phyloP scores from a whole-genome alignment of 2,797 vertebrate genomes.

The Hylomyscus alleni region DNA sequence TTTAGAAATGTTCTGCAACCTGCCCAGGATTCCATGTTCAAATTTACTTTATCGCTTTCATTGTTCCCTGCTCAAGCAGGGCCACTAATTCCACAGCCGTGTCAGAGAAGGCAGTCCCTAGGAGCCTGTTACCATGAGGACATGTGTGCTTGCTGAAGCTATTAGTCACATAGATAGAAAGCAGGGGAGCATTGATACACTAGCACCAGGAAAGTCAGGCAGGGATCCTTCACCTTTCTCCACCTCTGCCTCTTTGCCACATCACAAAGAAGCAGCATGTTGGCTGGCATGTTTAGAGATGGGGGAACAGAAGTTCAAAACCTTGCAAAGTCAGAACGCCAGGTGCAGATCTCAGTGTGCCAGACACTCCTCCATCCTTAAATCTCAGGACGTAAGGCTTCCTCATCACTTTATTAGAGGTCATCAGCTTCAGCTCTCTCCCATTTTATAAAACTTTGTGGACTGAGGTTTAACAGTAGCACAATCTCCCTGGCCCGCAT shows the following conservation, averaged over 20 bases:
- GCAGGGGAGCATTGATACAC: neutral
- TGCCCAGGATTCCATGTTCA: neutral
- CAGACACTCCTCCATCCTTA: neutral
- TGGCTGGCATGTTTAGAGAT: neutral
- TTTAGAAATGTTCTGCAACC: constrained; percentile 3
- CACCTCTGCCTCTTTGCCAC: neutral
- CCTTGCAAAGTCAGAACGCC: neutral
- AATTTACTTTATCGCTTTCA: neutral
- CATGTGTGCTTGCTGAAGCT: neutral
- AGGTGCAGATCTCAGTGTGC: neutral
- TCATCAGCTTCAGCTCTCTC: neutral
- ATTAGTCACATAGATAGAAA: neutral
- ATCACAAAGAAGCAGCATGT: neutral
- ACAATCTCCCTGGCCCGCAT: neutral
- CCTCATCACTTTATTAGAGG: neutral
- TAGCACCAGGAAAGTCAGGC: neutral
- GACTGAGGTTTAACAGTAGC: neutral
- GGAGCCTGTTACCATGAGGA: neutral
- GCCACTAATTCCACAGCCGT: neutral
- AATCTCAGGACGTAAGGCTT: neutral
- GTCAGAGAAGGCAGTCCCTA: neutral
- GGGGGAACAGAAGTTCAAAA: neutral
- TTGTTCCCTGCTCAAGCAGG: neutral
- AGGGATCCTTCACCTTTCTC: neutral
- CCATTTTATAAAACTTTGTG: neutral